Evolutionary conservation across 2,113 vertebrate genomes (phyloP).

Genomic region (Trachemys scripta): DNA sequence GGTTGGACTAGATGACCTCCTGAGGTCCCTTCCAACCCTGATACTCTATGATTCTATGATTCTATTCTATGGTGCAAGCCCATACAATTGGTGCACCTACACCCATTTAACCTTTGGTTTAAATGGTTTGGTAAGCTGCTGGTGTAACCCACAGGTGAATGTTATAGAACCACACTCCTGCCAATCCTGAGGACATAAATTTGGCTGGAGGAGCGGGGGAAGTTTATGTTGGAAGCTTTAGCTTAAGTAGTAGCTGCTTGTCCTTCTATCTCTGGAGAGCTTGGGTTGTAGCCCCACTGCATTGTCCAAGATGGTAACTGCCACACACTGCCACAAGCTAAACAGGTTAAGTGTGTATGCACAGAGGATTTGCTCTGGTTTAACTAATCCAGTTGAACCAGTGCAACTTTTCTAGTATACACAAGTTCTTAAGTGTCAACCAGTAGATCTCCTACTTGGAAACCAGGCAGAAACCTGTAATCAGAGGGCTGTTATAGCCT

Average conservation of each 20-base stretch:
- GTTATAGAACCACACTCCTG: neutral
- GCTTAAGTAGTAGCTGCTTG: no score
- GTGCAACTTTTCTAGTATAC: neutral
- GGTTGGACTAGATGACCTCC: no score
- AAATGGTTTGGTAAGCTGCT: neutral
- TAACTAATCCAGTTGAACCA: neutral
- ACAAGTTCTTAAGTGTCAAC: neutral
- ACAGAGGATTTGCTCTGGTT: neutral
- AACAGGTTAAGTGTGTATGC: neutral
- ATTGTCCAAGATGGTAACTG: neutral
- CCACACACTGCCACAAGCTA: neutral
- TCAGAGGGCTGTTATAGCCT: neutral
- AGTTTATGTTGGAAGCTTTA: neutral
- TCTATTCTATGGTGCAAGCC: no score
- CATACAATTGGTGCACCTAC: no score
- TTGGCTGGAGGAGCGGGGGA: neutral
- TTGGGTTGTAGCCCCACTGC: no score
- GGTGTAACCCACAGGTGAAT: neutral
- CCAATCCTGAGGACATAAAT: neutral
- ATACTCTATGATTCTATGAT: no score
- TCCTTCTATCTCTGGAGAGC: no score
- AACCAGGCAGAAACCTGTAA: neutral
- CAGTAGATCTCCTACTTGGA: neutral
- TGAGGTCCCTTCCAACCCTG: no score
- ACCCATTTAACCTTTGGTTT: neutral